Evolutionary conservation across 2,797 vertebrate species (phyloP).

Genomic region (Ctenosaura bakeri): DNA sequence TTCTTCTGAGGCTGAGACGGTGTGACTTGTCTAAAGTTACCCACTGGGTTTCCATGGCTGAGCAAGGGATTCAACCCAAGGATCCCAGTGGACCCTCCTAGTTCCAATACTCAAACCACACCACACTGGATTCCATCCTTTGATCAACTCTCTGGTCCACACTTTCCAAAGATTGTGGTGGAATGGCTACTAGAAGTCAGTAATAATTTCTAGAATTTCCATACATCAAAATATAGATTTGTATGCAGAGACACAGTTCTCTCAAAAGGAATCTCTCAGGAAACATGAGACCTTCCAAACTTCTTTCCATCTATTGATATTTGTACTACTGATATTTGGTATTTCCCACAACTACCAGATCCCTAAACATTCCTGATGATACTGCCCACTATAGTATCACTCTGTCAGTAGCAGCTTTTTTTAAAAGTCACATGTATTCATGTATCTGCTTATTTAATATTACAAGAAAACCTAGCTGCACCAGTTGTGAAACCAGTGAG

Average conservation of each 20-base stretch:
- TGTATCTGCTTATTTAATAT: too few species aligned
- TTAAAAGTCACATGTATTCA: not conserved
- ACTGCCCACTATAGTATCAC: not conserved
- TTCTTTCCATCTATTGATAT: not conserved
- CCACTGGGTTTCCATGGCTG: too few species aligned
- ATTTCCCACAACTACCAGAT: not conserved
- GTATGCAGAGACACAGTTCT: not conserved
- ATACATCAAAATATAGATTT: not conserved
- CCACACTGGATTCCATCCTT: too few species aligned
- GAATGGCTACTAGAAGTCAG: too few species aligned
- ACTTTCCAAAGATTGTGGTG: not conserved
- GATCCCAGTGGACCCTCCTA: too few species aligned
- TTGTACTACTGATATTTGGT: not conserved
- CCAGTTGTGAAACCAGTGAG: not conserved
- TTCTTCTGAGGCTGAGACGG: too few species aligned
- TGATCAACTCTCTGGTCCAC: not conserved
- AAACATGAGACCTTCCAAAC: not conserved
- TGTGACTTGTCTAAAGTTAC: too few species aligned
- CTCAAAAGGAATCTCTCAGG: not conserved
- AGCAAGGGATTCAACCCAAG: too few species aligned
- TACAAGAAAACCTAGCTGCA: not conserved
- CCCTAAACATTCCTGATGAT: not conserved
- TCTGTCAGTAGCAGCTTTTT: not conserved
- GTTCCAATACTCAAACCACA: too few species aligned
- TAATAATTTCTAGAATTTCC: not conserved